These are phyloP conservation scores for Scaptodrosophila lebanonensis DNA, from an alignment of 1,140 invertebrate genomes.

Conservation along the genomic window DNA sequence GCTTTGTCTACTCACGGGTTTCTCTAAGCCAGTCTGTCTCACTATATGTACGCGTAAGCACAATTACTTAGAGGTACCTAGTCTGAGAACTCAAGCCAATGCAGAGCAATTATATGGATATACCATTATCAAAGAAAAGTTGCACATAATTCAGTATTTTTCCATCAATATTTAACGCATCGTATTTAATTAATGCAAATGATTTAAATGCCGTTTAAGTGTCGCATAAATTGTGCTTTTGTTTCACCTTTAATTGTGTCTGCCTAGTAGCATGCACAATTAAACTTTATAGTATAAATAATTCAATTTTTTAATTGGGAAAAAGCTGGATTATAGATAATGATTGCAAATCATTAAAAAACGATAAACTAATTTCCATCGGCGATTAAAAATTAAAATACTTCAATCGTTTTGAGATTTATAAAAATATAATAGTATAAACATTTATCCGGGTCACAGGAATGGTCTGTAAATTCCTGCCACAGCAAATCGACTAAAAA, in stretches of 20 bases:
- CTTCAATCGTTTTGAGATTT: too few relatives aligned
- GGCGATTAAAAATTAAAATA: constrained; percentile 66
- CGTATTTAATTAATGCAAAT: constrained; percentile 48
- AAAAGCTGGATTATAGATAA: constrained; percentile 11
- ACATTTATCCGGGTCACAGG: too few relatives aligned
- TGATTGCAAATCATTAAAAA: constrained; percentile 55
- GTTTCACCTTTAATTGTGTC: constrained; percentile 17
- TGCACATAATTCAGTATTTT: constrained; percentile 34
- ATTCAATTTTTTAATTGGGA: constrained; percentile 64
- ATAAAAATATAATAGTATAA: too few relatives aligned
- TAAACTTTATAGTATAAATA: constrained; percentile 64
- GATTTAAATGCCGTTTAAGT: constrained; percentile 46
- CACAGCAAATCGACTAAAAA: too few relatives aligned
- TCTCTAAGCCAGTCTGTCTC: neutral
- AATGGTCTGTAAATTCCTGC: too few relatives aligned
- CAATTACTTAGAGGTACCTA: too few relatives aligned
- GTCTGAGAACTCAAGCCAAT: too few relatives aligned
- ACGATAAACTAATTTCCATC: constrained; percentile 24
- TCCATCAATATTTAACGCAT: constrained; percentile 62
- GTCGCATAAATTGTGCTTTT: constrained; percentile 46
- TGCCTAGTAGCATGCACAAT: constrained; percentile 55
- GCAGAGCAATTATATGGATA: neutral
- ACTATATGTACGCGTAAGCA: too few relatives aligned
- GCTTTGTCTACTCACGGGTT: neutral
- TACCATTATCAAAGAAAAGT: constrained; percentile 15